phyloP scores from a whole-genome alignment of 1,140 invertebrate genomes.

The Heliconius eleuchia region DNA sequence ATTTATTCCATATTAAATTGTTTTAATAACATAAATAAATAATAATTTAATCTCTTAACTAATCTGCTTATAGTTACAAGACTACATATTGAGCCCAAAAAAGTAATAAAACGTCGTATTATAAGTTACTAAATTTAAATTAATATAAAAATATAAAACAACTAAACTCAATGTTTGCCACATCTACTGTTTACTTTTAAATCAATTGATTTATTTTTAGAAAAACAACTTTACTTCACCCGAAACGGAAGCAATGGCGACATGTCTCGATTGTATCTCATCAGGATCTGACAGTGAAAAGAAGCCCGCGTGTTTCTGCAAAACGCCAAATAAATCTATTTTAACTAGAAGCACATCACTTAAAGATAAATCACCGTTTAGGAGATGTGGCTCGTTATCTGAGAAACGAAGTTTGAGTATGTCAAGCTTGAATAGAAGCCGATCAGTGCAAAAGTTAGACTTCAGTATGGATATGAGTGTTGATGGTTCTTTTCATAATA shows the following conservation, averaged over 20 bases:
- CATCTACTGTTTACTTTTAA: neutral
- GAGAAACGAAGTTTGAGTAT: slow-evolving; percentile 69
- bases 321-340: slow-evolving; percentile 59
- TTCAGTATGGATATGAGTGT: slow-evolving; percentile 79
- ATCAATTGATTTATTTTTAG: slow-evolving; percentile 45
- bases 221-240: slow-evolving; percentile 74
- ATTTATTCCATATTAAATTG: too few relatives aligned
- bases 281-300: slow-evolving; percentile 49
- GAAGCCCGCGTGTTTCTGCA: slow-evolving; percentile 58
- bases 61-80: too few relatives aligned
- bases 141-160: too few relatives aligned
- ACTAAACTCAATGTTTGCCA: too few relatives aligned
- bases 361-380: slow-evolving; percentile 59
- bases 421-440: slow-evolving; percentile 67
- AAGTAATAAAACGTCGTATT: too few relatives aligned
- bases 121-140: too few relatives aligned
- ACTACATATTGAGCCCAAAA: too few relatives aligned
- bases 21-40: too few relatives aligned
- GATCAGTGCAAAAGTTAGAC: slow-evolving; percentile 73
- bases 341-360: slow-evolving; percentile 64
- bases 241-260: slow-evolving; percentile 67
- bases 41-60: too few relatives aligned
- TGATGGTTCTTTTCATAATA: slow-evolving; percentile 67
- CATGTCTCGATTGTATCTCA: slow-evolving; percentile 59
- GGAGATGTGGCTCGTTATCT: slow-evolving; percentile 50